Evolutionary conservation across 1,140 invertebrate genomes (phyloP).

Genomic region (Atopsyche davidsoni): DNA sequence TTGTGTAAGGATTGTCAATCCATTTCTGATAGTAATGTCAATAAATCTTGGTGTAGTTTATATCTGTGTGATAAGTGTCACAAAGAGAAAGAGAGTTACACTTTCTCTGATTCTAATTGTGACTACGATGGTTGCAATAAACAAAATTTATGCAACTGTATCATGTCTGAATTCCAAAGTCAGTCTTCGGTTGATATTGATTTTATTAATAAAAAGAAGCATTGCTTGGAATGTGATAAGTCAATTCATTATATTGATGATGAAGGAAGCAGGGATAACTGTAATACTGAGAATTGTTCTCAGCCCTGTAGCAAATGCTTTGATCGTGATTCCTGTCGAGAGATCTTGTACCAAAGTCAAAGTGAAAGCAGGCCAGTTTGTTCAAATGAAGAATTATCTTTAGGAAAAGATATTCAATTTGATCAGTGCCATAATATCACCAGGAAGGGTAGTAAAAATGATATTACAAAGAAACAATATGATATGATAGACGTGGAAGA

Average conservation of each 20-base stretch:
- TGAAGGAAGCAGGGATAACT: neutral
- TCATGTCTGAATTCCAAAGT: conserved; percentile 16
- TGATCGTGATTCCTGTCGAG: no score
- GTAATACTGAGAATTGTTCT: no score
- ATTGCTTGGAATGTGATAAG: conserved; percentile 9
- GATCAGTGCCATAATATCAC: no score
- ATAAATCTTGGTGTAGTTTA: neutral
- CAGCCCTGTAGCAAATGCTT: no score
- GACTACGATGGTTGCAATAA: conserved; percentile 10
- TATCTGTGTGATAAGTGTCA: conserved; percentile 14
- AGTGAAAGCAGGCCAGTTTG: no score
- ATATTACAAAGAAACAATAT: conserved; percentile 18
- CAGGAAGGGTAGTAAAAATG: no score
- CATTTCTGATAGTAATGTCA: neutral
- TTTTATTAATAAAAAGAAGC: conserved; percentile 1
- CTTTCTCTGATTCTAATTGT: conserved; percentile 16
- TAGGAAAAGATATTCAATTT: no score
- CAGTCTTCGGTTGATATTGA: conserved; percentile 9
- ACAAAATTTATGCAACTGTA: conserved; percentile 5
- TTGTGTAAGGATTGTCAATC: conserved; percentile 12
- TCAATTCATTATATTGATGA: conserved; percentile 16
- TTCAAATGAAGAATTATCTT: no score
- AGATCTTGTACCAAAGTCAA: no score
- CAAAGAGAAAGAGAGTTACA: neutral
- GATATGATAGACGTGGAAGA: conserved; percentile 15